Evolutionary conservation across 2,113 vertebrate genomes (phyloP).

Genomic region (Clarias gariepinus): DNA sequence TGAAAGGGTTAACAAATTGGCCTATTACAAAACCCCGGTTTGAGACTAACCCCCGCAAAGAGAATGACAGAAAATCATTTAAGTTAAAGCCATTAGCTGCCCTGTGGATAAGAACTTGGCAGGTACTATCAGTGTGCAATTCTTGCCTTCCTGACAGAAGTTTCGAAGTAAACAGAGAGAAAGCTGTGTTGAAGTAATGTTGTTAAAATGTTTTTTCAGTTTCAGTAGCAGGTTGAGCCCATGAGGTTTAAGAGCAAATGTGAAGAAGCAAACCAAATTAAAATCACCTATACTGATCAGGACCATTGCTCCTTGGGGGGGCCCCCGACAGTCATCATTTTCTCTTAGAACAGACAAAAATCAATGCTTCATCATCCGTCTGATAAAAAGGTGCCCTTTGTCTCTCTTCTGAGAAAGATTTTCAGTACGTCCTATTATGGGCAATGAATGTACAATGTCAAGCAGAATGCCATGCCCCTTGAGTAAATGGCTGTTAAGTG

Average conservation of each 20-base stretch:
- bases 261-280: slow-evolving; percentile 42
- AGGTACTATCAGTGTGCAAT: slow-evolving; percentile 57
- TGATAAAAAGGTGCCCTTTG: slow-evolving; percentile 49
- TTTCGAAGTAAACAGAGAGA: slow-evolving; percentile 43
- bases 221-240: slow-evolving; percentile 34
- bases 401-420: slow-evolving; percentile 43
- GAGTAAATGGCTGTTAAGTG: slow-evolving; percentile 47
- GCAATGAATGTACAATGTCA: slow-evolving; percentile 49
- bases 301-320: slow-evolving; percentile 12
- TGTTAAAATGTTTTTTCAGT: slow-evolving; percentile 43
- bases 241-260: slow-evolving; percentile 39
- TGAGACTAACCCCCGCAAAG: slow-evolving; percentile 54
- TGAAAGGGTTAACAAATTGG: slow-evolving; percentile 62
- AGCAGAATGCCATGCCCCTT: slow-evolving; percentile 42
- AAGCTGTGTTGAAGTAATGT: slow-evolving; percentile 45
- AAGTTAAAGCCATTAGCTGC: slow-evolving; percentile 60
- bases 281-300: slow-evolving; percentile 43
- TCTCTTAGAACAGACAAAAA: slow-evolving; percentile 39
- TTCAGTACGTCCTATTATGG: slow-evolving; percentile 44
- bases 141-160: slow-evolving; percentile 50
- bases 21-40: slow-evolving; percentile 54
- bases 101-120: slow-evolving; percentile 55
- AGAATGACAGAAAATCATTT: slow-evolving; percentile 63
- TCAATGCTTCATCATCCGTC: slow-evolving; percentile 48
- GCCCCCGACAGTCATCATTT: slow-evolving; percentile 34